Base-by-base conservation (phyloP, 2,113 vertebrate genomes). In the Piprites chloris region DNA sequence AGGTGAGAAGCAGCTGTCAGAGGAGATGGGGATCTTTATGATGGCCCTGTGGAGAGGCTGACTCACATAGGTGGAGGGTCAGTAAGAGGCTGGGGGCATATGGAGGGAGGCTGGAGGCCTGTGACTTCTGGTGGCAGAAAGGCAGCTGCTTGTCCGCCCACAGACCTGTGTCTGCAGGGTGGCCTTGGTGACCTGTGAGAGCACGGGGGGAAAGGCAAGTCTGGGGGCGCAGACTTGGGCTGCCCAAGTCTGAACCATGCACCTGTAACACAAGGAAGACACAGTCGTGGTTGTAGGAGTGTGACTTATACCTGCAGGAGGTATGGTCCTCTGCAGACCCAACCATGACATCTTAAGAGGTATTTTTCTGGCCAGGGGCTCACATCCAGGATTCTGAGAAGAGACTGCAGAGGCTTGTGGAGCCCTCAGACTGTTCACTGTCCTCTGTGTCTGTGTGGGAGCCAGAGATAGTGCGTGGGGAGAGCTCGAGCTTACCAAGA, bases 231-330 rank as follows among this genome's bases (percentile, higher is more conserved):
- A 71, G 32, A 6, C 8, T 2, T 2, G 33, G 28, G 28, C 30
- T 62, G 14, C n/a, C 52, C 9, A 8, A 6, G 14, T 30, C 14
- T 11, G 24, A 69, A 6, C 24, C 3, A 2, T 3, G 5, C 35
- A 27, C n/a, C 2, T 4, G 22, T 35, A 22, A 0, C 46, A 22
- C 0, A 9, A 53, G 33, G 41, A 83, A 46, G 23, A 6, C 0
- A 2, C 17, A 9, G 8, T 58, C 5, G 4, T 37, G 21, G 17
- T 6, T 26, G 1, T 20, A 2, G 14, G 5, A 1, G 21, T 14
- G 5, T n/a, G 9, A 35, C 39, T 12, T 33, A 18, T 6, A 18
- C 24, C 14, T 71, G 53, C 47, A 50, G 37, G 41, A 23, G 4
- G 0, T 58, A 20, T 28, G 21, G 9, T 20, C 14, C 33, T 78